phyloP scores from a whole-genome alignment of 2,888 invertebrate genomes.

The Latrodectus hesperus region DNA sequence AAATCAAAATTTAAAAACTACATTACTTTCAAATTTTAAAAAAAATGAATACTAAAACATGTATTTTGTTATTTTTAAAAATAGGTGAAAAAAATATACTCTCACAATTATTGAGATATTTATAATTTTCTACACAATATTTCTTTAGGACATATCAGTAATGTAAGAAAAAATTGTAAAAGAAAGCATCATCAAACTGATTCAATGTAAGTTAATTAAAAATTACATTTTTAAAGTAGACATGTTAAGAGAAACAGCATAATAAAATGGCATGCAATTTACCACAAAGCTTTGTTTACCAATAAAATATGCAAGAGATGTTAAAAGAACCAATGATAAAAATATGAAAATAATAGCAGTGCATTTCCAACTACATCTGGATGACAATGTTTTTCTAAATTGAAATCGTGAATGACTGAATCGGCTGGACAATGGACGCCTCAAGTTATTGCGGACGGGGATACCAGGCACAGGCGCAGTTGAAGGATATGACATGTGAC shows the following conservation, averaged over 20 bases:
- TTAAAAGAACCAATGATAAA: conserved; percentile 90
- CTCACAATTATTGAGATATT: neutral
- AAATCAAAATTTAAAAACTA: too few relatives aligned
- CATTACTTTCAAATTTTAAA: too few relatives aligned
- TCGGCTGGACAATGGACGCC: conserved; percentile 81
- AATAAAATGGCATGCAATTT: neutral
- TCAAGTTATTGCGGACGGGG: conserved; percentile 72
- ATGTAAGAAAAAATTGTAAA: too few relatives aligned
- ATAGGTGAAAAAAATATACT: neutral
- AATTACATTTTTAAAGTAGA: neutral
- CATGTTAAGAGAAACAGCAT: neutral
- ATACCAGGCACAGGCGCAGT: conserved; percentile 72
- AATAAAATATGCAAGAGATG: conserved; percentile 95
- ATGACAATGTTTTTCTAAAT: conserved; percentile 92
- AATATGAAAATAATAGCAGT: conserved; percentile 94
- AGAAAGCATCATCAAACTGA: too few relatives aligned
- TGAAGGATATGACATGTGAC: conserved; percentile 80
- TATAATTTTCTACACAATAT: too few relatives aligned
- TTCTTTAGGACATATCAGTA: too few relatives aligned
- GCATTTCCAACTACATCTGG: conserved; percentile 97
- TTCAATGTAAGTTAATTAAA: neutral
- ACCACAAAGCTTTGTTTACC: conserved; percentile 79
- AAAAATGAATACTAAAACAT: too few relatives aligned
- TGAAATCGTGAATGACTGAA: conserved; percentile 94
- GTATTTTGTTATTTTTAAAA: neutral